Base-by-base conservation (phyloP, 2,113 vertebrate species). In the Equus przewalskii region DNA sequence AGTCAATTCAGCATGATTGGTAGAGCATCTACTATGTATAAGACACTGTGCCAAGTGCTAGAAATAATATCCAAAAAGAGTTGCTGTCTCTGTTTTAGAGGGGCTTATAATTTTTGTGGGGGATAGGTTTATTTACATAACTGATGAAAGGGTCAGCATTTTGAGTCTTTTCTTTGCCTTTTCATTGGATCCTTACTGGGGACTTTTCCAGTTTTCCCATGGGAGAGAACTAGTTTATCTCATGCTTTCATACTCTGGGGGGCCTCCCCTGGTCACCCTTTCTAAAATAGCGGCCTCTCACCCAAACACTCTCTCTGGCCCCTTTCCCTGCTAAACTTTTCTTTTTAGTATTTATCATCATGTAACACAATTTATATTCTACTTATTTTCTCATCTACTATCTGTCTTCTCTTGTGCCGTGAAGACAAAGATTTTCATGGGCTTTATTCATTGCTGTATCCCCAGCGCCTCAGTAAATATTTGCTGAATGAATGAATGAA, bases 401-500 rank as follows among this genome's bases (percentile, higher is more conserved):
- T 49, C 24, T 88, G 36, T 81, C 65, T 88, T 95, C 9, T 28
- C 30, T 16, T 78, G 3, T 89, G 28, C 41, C 26, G 56, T 21
- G 21, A 78, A 92, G 65, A 80, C 49, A 73, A 60, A 21, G 51
- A 54, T 44, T 91, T 91, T 76, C 28, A 8, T 81, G 70, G 72
- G 12, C 24, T 96, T 91, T 96, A 82, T 46, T 94, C 49, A 79
- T 26, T 81, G 33, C 13, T 62, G 6, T 60, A 36, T 89, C 4
- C 19, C 22, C 9, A 65, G 16, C n/a, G 26, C 7, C 56, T 94
- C 30, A 44, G 81, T 81, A 95, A 96, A 65, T 85, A 91, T 86
- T 75, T 81, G 46, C 62, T 82, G 76, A 96, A 54, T 62, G 91
- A 97, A 64, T 78, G 79, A 94, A 92, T 92, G 49, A 92, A 76